Conservation (phyloP, 2,113 vertebrate genomes). For the Petrocephalus microphthalmus region DNA sequence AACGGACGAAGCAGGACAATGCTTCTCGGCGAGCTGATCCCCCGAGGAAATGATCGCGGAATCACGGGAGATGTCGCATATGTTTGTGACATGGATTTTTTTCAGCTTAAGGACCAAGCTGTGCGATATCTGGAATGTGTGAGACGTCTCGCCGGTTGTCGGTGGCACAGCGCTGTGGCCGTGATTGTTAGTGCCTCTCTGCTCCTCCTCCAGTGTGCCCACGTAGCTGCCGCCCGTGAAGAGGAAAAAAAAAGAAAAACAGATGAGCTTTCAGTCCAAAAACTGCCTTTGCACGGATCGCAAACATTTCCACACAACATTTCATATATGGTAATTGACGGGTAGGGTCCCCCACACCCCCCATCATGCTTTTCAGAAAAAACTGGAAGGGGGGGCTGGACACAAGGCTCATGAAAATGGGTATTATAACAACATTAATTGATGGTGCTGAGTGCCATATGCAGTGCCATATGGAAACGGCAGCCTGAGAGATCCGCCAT, state of each 20-base stretch:
- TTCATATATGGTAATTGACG: neutral
- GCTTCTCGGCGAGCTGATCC: slow-evolving; percentile 41
- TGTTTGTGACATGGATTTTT: slow-evolving; percentile 26
- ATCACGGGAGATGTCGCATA: neutral
- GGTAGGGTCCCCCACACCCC: neutral
- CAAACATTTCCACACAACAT: neutral
- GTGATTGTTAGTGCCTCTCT: slow-evolving; percentile 28
- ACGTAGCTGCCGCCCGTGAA: neutral
- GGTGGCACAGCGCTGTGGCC: neutral
- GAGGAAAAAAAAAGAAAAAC: neutral
- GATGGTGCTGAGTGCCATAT: slow-evolving; percentile 72
- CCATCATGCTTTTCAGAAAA: neutral
- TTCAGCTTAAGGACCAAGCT: slow-evolving; percentile 54
- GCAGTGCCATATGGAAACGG: slow-evolving; percentile 66
- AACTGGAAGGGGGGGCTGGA: slow-evolving; percentile 35
- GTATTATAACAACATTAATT: slow-evolving; percentile 75
- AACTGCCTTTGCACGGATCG: neutral
- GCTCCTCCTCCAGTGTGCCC: neutral
- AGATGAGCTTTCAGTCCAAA: neutral
- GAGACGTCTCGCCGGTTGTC: neutral
- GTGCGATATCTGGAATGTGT: neutral
- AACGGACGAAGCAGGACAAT: slow-evolving; percentile 54
- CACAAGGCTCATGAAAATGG: slow-evolving; percentile 62
- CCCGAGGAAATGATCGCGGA: slow-evolving; percentile 9
- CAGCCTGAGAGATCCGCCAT: slow-evolving; percentile 61